Conservation (phyloP, 1,140 invertebrate genomes). For the Bombus pyrosoma region DNA sequence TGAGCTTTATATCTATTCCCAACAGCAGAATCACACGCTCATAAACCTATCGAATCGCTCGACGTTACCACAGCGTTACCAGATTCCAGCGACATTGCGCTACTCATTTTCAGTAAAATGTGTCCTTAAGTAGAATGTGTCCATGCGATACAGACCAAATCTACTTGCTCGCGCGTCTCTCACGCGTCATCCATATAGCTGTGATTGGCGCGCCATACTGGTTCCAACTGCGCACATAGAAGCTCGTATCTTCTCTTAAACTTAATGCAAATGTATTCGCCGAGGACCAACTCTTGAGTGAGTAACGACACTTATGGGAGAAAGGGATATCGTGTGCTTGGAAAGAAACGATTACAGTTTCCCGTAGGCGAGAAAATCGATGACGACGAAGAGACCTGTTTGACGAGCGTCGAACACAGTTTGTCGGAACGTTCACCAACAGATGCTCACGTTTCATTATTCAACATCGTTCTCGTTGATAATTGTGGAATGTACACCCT, state of each 20-base stretch:
- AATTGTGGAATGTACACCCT: background rate
- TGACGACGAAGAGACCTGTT: background rate
- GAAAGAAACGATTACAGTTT: conserved; percentile 21
- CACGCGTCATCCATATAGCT: background rate
- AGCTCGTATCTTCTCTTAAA: background rate
- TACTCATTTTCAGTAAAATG: background rate
- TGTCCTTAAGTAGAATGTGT: background rate
- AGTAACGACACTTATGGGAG: background rate
- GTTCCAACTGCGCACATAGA: background rate
- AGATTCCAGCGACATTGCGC: background rate
- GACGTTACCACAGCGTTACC: too few relatives aligned
- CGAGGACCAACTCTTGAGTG: too few relatives aligned
- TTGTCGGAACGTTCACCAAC: conserved; percentile 31
- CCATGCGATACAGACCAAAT: background rate
- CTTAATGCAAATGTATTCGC: background rate
- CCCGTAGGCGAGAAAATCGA: conserved; percentile 32
- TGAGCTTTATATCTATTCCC: background rate
- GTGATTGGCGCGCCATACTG: background rate
- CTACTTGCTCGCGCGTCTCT: background rate
- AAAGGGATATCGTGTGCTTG: background rate
- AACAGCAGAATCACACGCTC: background rate
- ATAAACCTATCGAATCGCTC: background rate
- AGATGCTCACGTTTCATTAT: conserved; percentile 59
- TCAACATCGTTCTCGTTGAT: conserved; percentile 21
- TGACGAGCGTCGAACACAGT: conserved; percentile 50